Percentiles rank a stretch among this genome's conserved stretches.
Evolutionary conservation across 2,113 vertebrate genomes (phyloP).

Genomic region (Eleginops maclovinus): DNA sequence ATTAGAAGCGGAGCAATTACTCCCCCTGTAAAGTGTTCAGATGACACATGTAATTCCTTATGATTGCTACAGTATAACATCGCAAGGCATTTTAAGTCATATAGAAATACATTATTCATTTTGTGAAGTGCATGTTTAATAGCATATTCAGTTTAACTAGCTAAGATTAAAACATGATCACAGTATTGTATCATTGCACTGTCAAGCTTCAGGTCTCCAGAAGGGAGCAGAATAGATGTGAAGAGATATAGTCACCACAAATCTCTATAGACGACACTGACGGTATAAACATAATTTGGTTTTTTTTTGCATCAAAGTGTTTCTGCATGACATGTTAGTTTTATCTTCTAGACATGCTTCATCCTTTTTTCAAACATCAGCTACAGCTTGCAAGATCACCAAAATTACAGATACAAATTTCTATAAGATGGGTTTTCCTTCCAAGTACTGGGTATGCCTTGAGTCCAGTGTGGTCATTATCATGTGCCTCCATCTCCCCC

Average conservation of each 20-base stretch:
- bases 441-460: constrained; percentile 9
- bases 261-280: neutral
- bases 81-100: neutral
- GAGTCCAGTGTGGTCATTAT: constrained; percentile 15
- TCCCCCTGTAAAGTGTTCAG: neutral
- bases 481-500: constrained; percentile 72
- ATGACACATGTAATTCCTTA: neutral
- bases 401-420: constrained; percentile 55
- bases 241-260: neutral
- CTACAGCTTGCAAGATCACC: neutral
- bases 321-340: neutral
- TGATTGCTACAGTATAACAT: neutral
- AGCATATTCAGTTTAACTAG: neutral
- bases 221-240: neutral
- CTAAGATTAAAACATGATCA: neutral
- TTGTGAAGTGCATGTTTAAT: constrained; percentile 7
- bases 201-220: neutral
- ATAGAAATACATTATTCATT: constrained; percentile 3
- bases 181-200: neutral
- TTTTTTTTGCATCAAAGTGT: constrained; percentile 11
- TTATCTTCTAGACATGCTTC: constrained; percentile 20
- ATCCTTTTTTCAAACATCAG: constrained; percentile 44
- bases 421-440: constrained; percentile 47
- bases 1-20: neutral
- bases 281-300: neutral